Conservation (phyloP, 2,113 vertebrate genomes). For the Colossoma macropomum region DNA sequence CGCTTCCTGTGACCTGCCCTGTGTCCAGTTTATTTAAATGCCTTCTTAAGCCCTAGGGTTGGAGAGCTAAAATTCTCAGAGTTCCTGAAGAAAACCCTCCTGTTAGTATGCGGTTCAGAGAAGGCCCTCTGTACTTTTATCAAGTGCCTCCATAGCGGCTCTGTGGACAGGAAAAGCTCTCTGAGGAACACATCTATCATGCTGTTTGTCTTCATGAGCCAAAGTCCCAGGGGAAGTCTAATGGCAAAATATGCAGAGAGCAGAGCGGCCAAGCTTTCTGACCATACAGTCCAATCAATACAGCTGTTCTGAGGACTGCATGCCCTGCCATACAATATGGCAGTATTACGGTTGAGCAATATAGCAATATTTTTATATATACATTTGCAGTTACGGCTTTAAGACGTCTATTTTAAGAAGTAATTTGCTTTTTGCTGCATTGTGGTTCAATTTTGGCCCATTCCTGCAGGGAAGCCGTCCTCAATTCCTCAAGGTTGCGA, state of each 20-base stretch:
- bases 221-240: constrained; percentile 41
- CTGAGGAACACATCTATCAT: constrained; percentile 50
- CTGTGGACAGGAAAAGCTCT: constrained; percentile 40
- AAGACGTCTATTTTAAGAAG: too few species aligned
- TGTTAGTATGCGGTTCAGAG: constrained; percentile 26
- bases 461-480: too few species aligned
- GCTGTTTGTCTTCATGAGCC: constrained; percentile 45
- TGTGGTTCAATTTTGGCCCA: too few species aligned
- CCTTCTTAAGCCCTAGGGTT: not conserved
- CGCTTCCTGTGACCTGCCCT: constrained; percentile 42
- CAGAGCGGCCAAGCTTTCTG: constrained; percentile 19
- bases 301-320: constrained; percentile 14
- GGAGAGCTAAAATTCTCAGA: constrained; percentile 2
- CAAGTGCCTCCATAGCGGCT: constrained; percentile 15
- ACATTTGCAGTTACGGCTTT: too few species aligned
- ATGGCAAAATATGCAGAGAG: constrained; percentile 27
- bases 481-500: too few species aligned
- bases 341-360: not conserved
- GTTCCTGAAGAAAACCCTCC: constrained; percentile 24
- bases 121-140: constrained; percentile 36
- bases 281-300: constrained; percentile 32
- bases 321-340: not conserved
- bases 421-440: too few species aligned
- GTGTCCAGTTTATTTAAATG: constrained; percentile 43
- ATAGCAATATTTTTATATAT: too few species aligned